These are phyloP conservation scores for Trachurus trachurus DNA, from an alignment of 2,797 vertebrate species.

Conservation along the genomic window DNA sequence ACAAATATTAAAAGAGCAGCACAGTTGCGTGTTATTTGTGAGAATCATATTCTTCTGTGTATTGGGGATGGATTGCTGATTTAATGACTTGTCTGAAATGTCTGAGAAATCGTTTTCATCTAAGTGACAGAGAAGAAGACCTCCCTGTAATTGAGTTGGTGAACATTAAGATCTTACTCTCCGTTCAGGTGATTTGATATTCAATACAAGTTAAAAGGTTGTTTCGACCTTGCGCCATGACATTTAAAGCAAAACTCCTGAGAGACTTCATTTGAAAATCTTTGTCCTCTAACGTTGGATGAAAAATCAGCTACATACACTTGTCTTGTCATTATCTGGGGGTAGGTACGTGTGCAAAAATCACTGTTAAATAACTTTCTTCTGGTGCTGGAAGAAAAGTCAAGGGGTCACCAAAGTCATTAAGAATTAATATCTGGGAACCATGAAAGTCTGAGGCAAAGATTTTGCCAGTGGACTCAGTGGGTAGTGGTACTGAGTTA, in stretches of 20 bases:
- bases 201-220: slow-evolving; percentile 19
- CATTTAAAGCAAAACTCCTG: not conserved
- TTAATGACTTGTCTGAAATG: not conserved
- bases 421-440: not conserved
- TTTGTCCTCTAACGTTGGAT: not conserved
- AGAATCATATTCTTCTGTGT: not conserved
- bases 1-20: slow-evolving; percentile 9
- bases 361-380: not conserved
- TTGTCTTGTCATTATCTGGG: not conserved
- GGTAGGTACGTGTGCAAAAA: not conserved
- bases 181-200: slow-evolving; percentile 26
- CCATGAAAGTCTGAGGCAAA: not conserved
- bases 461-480: not conserved
- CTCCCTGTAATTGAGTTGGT: not conserved
- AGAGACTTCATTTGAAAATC: not conserved
- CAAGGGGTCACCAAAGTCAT: not conserved
- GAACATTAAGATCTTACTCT: slow-evolving; percentile 5
- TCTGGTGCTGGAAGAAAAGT: not conserved
- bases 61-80: slow-evolving; percentile 1
- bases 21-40: not conserved
- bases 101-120: not conserved
- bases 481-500: not conserved
- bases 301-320: not conserved
- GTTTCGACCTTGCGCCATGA: slow-evolving; percentile 7
- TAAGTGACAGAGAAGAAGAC: not conserved